Conservation (phyloP, 2,888 invertebrate genomes). For the Drosophila incognita region DNA sequence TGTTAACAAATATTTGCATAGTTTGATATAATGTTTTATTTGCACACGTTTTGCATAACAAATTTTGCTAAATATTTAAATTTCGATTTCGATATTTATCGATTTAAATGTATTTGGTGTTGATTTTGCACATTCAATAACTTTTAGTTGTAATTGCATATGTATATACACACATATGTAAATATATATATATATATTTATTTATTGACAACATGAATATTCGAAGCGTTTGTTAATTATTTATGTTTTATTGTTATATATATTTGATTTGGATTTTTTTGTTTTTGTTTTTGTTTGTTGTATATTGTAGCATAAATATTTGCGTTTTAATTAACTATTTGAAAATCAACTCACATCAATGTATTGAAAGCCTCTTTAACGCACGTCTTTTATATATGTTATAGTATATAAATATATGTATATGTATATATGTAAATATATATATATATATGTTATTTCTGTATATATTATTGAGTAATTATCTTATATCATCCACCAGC, state of each 20-base stretch:
- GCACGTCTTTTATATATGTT: slow-evolving; percentile 50
- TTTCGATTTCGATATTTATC: slow-evolving; percentile 32
- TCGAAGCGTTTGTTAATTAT: slow-evolving; percentile 37
- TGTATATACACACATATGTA: no score
- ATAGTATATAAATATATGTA: slow-evolving; percentile 23
- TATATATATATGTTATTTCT: slow-evolving; percentile 33
- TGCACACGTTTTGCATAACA: slow-evolving; percentile 34
- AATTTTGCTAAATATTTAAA: slow-evolving; percentile 35
- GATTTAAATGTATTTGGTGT: slow-evolving; percentile 20
- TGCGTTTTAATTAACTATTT: slow-evolving; percentile 45
- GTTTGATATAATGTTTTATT: slow-evolving; percentile 34
- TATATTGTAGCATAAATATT: slow-evolving; percentile 51
- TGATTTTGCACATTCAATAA: slow-evolving; percentile 41
- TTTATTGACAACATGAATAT: slow-evolving; percentile 54
- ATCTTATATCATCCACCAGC: slow-evolving; percentile 2
- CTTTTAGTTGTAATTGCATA: slow-evolving; percentile 17
- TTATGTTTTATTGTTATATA: slow-evolving; percentile 9
- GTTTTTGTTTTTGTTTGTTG: slow-evolving; percentile 14
- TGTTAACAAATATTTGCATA: slow-evolving; percentile 62
- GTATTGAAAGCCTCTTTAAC: slow-evolving; percentile 72
- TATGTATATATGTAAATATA: slow-evolving; percentile 40
- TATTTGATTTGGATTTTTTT: slow-evolving; percentile 6
- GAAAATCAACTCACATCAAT: slow-evolving; percentile 61
- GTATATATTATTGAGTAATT: slow-evolving; percentile 37
- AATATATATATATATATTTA: slow-evolving; percentile 32